Base-by-base conservation (phyloP, 2,113 vertebrate genomes). In the Corydoras maculifer region DNA sequence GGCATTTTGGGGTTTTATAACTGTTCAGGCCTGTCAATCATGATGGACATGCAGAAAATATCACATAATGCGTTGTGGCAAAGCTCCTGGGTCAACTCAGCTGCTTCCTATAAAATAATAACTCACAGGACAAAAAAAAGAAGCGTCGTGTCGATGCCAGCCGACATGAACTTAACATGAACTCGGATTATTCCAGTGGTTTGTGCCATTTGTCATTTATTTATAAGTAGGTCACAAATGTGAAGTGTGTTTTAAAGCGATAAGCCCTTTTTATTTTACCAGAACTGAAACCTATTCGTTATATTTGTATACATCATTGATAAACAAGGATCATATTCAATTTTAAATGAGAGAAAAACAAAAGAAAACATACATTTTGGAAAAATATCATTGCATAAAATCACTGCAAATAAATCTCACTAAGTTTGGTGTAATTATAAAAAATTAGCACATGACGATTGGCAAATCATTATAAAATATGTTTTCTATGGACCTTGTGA, bases 101-200 rank as follows among this genome's bases (percentile, higher is more conserved):
- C 51, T 10, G 9, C 51, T 53, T 10, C 35, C 35, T 43, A 4
- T 43, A 8, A 43, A 43, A 43, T 43, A 43, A 43, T 8, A 43
- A 43, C 35, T 4, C 35, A 43, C 18, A 25, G 18, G 18, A 25
- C 18, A 25, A 25, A 25, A 25, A 25, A 25, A 25, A 53, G 9
- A 53, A 10, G 51, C 51, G 51, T 53, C 5, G 13, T 8, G 51
- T 12, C 13, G 14, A 76, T 60, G 69, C 72, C 68, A 75, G 70
- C 35, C 58, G 69, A 80, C 79, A 58, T 72, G 70, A 72, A 72
- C 70, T 72, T 65, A n/a, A 58, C 53, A 30, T 72, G 70, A 65
- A 65, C 70, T 50, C 62, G 13, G 2, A 43, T 32, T 15, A 29
- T 48, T 72, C 57, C 48, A 10, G n/a, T 10, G 43, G 10, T 50